phyloP scores from a whole-genome alignment of 92 coral and sea anemone genomes.

The Epizoanthus scotinus region DNA sequence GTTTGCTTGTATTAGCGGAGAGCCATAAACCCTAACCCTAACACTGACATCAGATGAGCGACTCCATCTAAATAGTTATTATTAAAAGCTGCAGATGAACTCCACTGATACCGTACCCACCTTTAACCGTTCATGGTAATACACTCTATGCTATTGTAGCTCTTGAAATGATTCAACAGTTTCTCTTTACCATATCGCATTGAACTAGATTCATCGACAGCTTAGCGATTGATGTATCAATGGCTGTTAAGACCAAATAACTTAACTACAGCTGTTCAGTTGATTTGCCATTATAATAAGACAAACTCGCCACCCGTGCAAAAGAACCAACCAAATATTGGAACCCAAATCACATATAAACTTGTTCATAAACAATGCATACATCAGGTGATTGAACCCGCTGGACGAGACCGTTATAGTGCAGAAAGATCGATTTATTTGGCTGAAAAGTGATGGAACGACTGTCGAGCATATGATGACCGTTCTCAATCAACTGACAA shows the following conservation, averaged over 20 bases:
- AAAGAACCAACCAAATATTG: slow-evolving; percentile 16
- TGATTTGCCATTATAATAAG: not conserved
- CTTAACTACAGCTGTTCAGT: not conserved
- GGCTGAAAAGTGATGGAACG: no score
- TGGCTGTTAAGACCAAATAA: not conserved
- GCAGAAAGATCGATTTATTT: no score
- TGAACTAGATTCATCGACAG: no score
- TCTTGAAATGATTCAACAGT: not conserved
- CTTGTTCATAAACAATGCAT: not conserved
- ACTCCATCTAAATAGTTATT: not conserved
- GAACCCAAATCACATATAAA: not conserved
- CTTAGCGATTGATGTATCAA: not conserved
- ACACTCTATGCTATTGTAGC: not conserved
- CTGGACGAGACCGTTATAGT: no score
- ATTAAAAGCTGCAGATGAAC: not conserved
- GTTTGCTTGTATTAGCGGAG: no score
- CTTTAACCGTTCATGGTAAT: not conserved
- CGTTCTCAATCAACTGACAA: no score
- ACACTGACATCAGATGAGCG: not conserved
- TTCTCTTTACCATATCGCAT: not conserved
- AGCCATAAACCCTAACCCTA: no score
- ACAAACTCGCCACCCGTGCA: slow-evolving; percentile 34
- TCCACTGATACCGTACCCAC: not conserved
- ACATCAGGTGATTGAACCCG: not conserved
- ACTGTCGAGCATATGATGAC: no score